Conservation (phyloP, 2,113 vertebrate species). For the Lepus americanus region DNA sequence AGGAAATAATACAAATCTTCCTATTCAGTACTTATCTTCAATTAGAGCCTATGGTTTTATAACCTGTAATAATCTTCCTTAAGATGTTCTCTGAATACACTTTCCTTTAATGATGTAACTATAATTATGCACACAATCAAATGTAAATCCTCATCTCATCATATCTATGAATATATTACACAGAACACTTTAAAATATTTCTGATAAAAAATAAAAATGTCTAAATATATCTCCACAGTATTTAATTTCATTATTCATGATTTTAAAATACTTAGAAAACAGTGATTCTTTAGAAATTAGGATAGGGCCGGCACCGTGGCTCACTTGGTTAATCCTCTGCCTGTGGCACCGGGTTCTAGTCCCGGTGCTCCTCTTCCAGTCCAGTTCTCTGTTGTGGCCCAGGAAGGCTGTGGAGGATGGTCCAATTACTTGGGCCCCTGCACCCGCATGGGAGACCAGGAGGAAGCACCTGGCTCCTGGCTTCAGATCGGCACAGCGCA, state of each 20-base stretch:
- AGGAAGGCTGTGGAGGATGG: too few relatives aligned
- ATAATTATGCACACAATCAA: conserved; percentile 56
- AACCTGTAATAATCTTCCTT: conserved; percentile 75
- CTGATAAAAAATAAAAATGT: conserved; percentile 17
- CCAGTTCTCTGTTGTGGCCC: too few relatives aligned
- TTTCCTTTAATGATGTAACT: conserved; percentile 66
- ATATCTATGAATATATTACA: conserved; percentile 32
- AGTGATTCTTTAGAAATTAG: neutral
- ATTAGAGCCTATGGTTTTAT: conserved; percentile 78
- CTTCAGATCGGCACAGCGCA: too few relatives aligned
- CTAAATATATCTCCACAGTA: conserved; percentile 32
- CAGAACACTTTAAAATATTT: conserved; percentile 12
- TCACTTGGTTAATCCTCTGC: too few relatives aligned
- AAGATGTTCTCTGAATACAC: conserved; percentile 54
- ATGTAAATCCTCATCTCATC: conserved; percentile 65
- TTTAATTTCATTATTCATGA: conserved; percentile 44
- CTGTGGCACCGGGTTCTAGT: too few relatives aligned
- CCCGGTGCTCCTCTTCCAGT: too few relatives aligned
- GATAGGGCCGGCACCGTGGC: too few relatives aligned
- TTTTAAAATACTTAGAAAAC: conserved; percentile 32
- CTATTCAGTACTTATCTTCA: conserved; percentile 79
- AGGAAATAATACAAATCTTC: conserved; percentile 84
- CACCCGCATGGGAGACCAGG: too few relatives aligned
- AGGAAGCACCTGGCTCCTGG: too few relatives aligned
- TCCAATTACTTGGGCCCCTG: too few relatives aligned